Evolutionary conservation across 2,797 vertebrate species (phyloP), one percentile per base, ranked within the genome.

Genomic region (Gambusia yucatana): DNA sequence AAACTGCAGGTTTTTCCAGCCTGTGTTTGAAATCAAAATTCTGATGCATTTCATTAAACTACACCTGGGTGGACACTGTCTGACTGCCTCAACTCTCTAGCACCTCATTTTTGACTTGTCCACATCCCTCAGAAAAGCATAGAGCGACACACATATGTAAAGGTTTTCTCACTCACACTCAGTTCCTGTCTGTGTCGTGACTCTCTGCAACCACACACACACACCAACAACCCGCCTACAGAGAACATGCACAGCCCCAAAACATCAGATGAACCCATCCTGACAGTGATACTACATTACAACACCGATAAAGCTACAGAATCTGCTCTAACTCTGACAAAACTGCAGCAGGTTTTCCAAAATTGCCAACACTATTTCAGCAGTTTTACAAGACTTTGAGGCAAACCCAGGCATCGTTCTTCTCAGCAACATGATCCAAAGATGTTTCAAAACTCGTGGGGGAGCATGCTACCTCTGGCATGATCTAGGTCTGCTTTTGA

Each of bases 71-170:
- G 59, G 13, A 33, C 48, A n/a, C 55, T 41, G 30, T 71, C 65
- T 43, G 72, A 46, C 79, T 52, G 50, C 10, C 50, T 59, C 73
- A 52, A 61, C 44, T 85, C 77, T 79, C 76, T 82, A 59, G 22
- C 57, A 33, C 81, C 52, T 91, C 90, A 77, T 85, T 84, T 88
- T 93, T 84, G 92, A 89, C 84, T 86, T 75, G 86, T 87, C 90
- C 1, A 63, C 16, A 17, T 63, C 61, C 30, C 16, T 20, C 30
- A 63, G 6, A 36, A 36, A 61, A 63, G 28, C 57, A 33, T 14
- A 33, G 57, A 17, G 28, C 1, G 6, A 33, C 28, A 61, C 13
- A 33, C 57, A 28, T 30, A 67, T 5, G n/a, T 55, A 28, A 63
- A 33, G 36, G 46, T 8, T 25, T 41, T 33, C 25, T 28, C 61